Conservation (phyloP, 2,888 invertebrate genomes). For the Eugnorisma glareosa region DNA sequence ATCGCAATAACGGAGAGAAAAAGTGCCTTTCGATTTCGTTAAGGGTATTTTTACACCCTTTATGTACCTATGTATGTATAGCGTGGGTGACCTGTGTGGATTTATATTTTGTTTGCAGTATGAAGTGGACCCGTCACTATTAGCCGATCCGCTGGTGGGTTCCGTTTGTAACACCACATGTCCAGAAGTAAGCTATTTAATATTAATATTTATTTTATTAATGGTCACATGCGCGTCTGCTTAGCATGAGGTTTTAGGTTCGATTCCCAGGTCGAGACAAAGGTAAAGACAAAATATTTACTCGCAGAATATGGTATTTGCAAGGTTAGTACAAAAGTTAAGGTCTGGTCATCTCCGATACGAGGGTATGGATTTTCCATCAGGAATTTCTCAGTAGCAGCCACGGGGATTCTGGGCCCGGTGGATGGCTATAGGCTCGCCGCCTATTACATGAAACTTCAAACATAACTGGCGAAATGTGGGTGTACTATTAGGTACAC, state of each 20-base stretch:
- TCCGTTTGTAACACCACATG: conserved; percentile 79
- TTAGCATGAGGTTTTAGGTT: not conserved
- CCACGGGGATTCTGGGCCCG: not conserved
- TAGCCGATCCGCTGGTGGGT: conserved; percentile 56
- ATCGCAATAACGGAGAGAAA: too few relatives aligned
- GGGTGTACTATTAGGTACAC: not conserved
- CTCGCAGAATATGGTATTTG: not conserved
- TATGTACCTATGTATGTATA: too few relatives aligned
- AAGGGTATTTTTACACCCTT: too few relatives aligned
- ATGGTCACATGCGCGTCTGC: not conserved
- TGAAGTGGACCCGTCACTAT: conserved; percentile 50
- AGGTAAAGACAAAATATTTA: not conserved
- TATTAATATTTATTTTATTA: not conserved
- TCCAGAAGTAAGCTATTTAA: conserved; percentile 74
- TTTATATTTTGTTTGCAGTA: conserved; percentile 70
- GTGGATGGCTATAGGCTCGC: not conserved
- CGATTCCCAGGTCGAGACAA: not conserved
- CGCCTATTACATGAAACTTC: not conserved
- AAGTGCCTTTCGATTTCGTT: too few relatives aligned
- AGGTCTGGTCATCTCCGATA: not conserved
- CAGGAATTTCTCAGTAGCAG: not conserved
- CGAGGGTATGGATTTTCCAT: not conserved
- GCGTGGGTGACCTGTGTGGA: not conserved
- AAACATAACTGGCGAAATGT: not conserved
- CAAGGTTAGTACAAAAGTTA: not conserved